Percentiles rank a stretch among this genome's conserved stretches.
These are phyloP conservation scores for Agrypnia vestita DNA, from an alignment of 1,140 invertebrate species.

Conservation along the genomic window DNA sequence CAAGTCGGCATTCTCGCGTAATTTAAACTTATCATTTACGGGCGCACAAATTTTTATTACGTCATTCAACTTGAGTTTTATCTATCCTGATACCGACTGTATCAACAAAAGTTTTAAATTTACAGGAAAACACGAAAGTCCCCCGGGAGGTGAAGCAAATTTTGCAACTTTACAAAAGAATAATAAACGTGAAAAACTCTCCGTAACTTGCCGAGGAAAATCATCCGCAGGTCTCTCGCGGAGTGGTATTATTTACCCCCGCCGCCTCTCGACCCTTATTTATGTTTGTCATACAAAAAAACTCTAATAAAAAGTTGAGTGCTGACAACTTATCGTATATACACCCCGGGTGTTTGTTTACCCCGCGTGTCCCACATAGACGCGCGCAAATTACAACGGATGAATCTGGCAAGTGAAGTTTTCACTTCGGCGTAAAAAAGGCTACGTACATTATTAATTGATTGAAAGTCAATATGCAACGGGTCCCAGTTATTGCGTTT, in stretches of 20 bases:
- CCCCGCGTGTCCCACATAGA: conserved; percentile 23
- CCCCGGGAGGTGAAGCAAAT: conserved; percentile 33
- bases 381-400: conserved; percentile 11
- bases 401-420: neutral
- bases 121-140: conserved; percentile 38
- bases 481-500: too few relatives aligned
- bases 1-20: too few relatives aligned
- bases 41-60: neutral
- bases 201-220: conserved; percentile 38
- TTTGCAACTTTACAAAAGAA: conserved; percentile 43
- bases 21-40: too few relatives aligned
- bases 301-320: conserved; percentile 58
- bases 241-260: conserved; percentile 42
- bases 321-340: conserved; percentile 58
- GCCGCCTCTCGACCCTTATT: conserved; percentile 53
- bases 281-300: conserved; percentile 58
- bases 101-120: conserved; percentile 36
- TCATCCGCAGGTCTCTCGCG: conserved; percentile 33
- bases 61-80: conserved; percentile 13
- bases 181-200: conserved; percentile 38
- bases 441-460: neutral
- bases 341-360: conserved; percentile 50
- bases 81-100: neutral
- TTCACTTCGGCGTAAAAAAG: neutral
- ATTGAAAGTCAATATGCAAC: too few relatives aligned